Conservation (phyloP, 2,113 vertebrate species). For the Carassius carassius region DNA sequence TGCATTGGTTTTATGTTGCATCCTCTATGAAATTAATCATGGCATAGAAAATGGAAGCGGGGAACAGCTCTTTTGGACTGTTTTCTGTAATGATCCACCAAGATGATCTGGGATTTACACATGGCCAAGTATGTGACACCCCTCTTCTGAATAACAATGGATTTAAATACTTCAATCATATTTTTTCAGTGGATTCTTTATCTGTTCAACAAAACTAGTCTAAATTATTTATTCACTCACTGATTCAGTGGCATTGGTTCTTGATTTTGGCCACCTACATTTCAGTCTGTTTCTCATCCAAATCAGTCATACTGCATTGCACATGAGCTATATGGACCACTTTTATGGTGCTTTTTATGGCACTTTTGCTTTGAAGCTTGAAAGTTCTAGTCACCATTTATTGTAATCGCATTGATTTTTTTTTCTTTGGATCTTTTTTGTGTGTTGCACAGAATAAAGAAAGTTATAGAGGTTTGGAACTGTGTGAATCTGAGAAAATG, state of each 20-base stretch:
- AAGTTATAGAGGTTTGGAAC: not conserved
- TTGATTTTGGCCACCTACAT: not conserved
- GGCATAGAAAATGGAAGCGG: not conserved
- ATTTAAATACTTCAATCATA: not conserved
- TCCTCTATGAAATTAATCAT: not conserved
- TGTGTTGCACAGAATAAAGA: too few relatives aligned
- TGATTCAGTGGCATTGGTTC: not conserved
- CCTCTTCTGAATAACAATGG: not conserved
- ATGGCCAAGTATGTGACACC: not conserved
- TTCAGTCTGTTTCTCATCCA: not conserved
- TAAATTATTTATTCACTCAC: not conserved
- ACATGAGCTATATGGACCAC: not conserved
- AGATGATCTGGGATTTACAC: not conserved
- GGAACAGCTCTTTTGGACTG: not conserved
- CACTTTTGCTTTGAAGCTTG: not conserved
- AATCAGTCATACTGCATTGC: not conserved
- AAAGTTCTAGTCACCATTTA: not conserved
- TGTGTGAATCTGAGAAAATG: not conserved
- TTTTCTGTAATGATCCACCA: not conserved
- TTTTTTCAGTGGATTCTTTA: not conserved
- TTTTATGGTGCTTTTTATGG: not conserved
- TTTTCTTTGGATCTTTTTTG: too few relatives aligned
- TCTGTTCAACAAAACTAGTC: not conserved
- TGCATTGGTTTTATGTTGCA: slow-evolving; percentile 15
- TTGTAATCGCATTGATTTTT: not conserved